These are phyloP conservation scores for Capitulum mitella DNA, from an alignment of 2,888 invertebrate genomes.

Conservation along the genomic window DNA sequence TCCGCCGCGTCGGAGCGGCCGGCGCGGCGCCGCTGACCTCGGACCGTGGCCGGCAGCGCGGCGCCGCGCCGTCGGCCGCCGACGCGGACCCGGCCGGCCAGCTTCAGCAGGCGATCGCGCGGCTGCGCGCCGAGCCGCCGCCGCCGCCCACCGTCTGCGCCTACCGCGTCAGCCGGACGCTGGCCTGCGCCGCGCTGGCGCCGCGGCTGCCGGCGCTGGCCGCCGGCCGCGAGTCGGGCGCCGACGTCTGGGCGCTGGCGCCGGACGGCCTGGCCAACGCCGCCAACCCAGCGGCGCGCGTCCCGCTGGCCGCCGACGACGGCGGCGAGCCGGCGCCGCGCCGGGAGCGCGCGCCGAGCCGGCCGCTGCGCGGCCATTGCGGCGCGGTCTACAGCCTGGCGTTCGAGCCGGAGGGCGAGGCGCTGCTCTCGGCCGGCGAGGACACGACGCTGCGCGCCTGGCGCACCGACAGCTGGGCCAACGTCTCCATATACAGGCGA, in stretches of 20 bases:
- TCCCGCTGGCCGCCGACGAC: conserved; percentile 29
- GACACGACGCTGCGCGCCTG: conserved; percentile 71
- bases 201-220: conserved; percentile 29
- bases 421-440: conserved; percentile 58
- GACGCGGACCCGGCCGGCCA: neutral
- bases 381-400: conserved; percentile 62
- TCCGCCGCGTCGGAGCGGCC: too few relatives aligned
- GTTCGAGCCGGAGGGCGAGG: conserved; percentile 43
- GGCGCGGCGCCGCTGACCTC: too few relatives aligned
- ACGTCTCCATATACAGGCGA: conserved; percentile 51
- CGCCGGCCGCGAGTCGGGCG: conserved; percentile 32
- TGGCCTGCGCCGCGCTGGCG: conserved; percentile 23
- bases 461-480: conserved; percentile 60
- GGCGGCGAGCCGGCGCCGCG: conserved; percentile 30
- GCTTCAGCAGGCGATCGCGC: neutral
- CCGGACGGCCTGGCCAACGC: conserved; percentile 29
- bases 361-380: conserved; percentile 61
- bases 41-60: neutral
- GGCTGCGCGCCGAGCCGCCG: conserved; percentile 10
- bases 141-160: conserved; percentile 16
- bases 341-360: conserved; percentile 44
- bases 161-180: conserved; percentile 38
- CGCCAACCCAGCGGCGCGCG: conserved; percentile 26
- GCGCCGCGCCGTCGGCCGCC: neutral
- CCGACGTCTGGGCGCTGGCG: conserved; percentile 30